Base-by-base conservation (phyloP, 2,797 vertebrate genomes). In the Cercopithecus mitis region DNA sequence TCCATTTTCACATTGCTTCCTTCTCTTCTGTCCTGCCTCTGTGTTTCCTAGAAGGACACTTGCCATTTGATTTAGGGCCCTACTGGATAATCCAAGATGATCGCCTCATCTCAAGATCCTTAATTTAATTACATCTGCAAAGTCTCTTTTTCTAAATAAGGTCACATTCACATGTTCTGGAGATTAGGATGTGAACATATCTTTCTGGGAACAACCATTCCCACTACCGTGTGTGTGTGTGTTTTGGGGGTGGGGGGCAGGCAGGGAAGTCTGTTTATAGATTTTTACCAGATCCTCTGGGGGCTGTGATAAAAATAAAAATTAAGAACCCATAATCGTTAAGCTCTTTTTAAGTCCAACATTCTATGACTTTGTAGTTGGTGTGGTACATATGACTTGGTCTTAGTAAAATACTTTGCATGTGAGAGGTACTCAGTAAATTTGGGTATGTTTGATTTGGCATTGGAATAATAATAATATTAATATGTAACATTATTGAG, bases 261-360 rank as follows among this genome's bases (percentile, higher is more conserved):
- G 36, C n/a, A 55, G 15, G 17, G 15, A 67, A 19, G 15, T 67
- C 64, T 57, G 79, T 81, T 20, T 19, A 94, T 47, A n/a, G 24
- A 61, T 52, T 95, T 96, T 92, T 90, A 30, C 7, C 41, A 90
- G 76, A 88, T 85, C 90, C 36, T 85, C 36, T 64, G 64, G 36
- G 33, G 17, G 47, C 36, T 88, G 8, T 90, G 50, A 79, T 58
- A 83, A 22, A 84, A 79, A 85, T 24, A 88, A 81, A 94, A 73
- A 61, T 82, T 72, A 50, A 90, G 33, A 95, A 91, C 7, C 22
- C 17, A 67, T 91, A 20, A 67, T 86, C 55, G 41, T 67, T 93
- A 55, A 52, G 33, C 5, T 22, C 5, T 6, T 90, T 92, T 90
- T 58, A 88, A 88, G 12, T 36, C 3, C 43, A 92, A 61, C 67